phyloP scores from a whole-genome alignment of 2,113 vertebrate species.

The Polypterus senegalus region DNA sequence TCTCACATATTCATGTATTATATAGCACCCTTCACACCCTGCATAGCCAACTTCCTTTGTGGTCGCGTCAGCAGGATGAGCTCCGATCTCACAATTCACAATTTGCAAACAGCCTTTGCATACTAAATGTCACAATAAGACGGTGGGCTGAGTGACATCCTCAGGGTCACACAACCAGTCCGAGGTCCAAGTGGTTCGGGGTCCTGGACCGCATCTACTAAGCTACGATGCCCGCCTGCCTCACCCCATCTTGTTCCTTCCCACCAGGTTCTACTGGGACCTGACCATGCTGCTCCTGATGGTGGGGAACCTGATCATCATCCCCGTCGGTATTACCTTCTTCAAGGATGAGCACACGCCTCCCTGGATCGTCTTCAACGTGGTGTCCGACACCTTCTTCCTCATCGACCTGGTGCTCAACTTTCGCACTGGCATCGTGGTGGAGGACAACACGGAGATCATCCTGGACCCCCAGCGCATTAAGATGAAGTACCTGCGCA shows the following conservation, averaged over 20 bases:
- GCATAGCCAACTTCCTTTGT: too few species aligned
- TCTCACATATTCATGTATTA: too few species aligned
- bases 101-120: too few species aligned
- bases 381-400: constrained; percentile 96
- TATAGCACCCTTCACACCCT: too few species aligned
- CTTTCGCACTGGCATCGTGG: constrained; percentile 94
- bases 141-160: too few species aligned
- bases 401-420: constrained; percentile 97
- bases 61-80: too few species aligned
- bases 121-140: too few species aligned
- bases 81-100: too few species aligned
- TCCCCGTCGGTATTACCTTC: constrained; percentile 97
- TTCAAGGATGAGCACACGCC: constrained; percentile 98
- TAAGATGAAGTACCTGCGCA: constrained; percentile 94
- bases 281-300: constrained; percentile 96
- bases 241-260: constrained; percentile 27
- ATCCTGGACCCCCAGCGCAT: constrained; percentile 91
- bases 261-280: constrained; percentile 94
- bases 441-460: constrained; percentile 97
- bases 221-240: constrained; percentile 34
- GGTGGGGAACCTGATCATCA: constrained; percentile 98
- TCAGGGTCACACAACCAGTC: too few species aligned
- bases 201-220: constrained; percentile 9
- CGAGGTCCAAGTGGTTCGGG: too few species aligned
- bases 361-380: constrained; percentile 96